Conservation (phyloP, 2,113 vertebrate species). For the Hiodon tergisus region DNA sequence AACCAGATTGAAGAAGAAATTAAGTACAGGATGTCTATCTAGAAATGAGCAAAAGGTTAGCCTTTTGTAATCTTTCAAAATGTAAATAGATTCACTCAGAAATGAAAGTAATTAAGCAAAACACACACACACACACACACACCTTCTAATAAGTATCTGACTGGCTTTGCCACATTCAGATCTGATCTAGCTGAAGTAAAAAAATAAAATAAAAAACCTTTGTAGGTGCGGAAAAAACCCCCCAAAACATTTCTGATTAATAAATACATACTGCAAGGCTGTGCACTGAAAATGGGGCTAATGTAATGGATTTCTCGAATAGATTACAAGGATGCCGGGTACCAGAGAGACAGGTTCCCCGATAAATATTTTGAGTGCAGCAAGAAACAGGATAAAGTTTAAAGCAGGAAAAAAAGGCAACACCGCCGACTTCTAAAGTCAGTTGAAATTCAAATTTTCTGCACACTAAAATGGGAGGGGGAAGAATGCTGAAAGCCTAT, state of each 20-base stretch:
- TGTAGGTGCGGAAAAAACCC: too few relatives aligned
- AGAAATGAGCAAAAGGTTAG: slow-evolving; percentile 41
- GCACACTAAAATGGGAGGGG: too few relatives aligned
- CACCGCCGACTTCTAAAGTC: too few relatives aligned
- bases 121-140: slow-evolving; percentile 40
- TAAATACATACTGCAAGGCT: too few relatives aligned
- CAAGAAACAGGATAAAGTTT: too few relatives aligned
- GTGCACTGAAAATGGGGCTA: background rate
- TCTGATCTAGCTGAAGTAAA: background rate
- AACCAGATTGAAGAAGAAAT: slow-evolving; percentile 17
- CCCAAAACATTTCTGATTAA: too few relatives aligned
- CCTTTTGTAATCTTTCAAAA: slow-evolving; percentile 30
- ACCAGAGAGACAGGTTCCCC: too few relatives aligned
- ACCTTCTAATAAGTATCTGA: slow-evolving; percentile 37
- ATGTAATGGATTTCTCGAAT: background rate
- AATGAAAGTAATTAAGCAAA: slow-evolving; percentile 37
- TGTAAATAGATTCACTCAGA: slow-evolving; percentile 33
- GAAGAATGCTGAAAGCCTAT: too few relatives aligned
- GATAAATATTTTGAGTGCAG: too few relatives aligned
- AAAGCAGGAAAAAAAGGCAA: too few relatives aligned
- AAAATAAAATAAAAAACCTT: slow-evolving; percentile 14
- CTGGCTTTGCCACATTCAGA: slow-evolving; percentile 30
- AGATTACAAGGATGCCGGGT: too few relatives aligned
- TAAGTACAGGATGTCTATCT: slow-evolving; percentile 35
- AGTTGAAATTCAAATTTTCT: too few relatives aligned